These are phyloP conservation scores for Zaprionus davidi DNA, from an alignment of 1,140 invertebrate genomes.

Conservation along the genomic window DNA sequence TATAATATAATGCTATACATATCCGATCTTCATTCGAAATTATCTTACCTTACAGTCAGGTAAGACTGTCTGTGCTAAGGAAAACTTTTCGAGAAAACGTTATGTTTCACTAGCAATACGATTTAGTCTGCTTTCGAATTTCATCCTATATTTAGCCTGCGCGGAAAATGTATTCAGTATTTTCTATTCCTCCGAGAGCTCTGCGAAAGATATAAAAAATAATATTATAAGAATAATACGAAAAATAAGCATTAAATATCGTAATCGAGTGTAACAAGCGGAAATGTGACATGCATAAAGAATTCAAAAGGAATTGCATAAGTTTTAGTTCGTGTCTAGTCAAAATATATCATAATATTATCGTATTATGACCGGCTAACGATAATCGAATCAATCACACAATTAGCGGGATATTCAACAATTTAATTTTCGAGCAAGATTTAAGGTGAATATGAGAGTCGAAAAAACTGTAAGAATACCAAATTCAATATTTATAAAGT, in stretches of 20 bases:
- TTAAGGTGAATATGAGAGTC: conserved; percentile 54
- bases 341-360: conserved; percentile 41
- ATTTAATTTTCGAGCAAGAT: conserved; percentile 38
- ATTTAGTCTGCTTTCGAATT: conserved; percentile 67
- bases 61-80: too few relatives aligned
- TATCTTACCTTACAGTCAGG: too few relatives aligned
- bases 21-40: not conserved
- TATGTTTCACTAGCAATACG: conserved; percentile 16
- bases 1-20: too few relatives aligned
- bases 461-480: not conserved
- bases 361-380: conserved; percentile 14
- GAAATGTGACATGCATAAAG: conserved; percentile 47
- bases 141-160: conserved; percentile 47
- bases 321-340: conserved; percentile 33
- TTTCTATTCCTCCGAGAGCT: conserved; percentile 14
- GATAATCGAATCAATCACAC: conserved; percentile 2
- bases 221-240: conserved; percentile 2
- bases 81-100: conserved; percentile 37
- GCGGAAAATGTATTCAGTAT: conserved; percentile 32
- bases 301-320: conserved; percentile 61
- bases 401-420: not conserved
- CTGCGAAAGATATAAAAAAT: conserved; percentile 43
- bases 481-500: not conserved
- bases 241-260: not conserved
- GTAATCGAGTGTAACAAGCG: conserved; percentile 25